Evolutionary conservation across 1,140 invertebrate genomes (phyloP).

Genomic region (Drosophila equinoxialis): DNA sequence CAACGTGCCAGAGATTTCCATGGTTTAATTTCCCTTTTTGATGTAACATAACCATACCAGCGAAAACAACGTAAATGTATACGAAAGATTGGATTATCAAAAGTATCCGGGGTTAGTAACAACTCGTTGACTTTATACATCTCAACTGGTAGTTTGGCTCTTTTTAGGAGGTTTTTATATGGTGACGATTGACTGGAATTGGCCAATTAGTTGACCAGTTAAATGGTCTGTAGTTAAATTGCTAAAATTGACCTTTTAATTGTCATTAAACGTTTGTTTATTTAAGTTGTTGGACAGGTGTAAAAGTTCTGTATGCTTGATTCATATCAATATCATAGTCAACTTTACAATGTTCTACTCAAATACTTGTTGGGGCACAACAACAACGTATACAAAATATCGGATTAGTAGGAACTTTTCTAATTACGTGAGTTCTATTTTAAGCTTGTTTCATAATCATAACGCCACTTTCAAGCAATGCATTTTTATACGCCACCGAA

Average conservation of each 20-base stretch:
- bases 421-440: too few relatives aligned
- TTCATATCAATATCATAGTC: too few relatives aligned
- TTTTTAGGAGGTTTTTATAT: conserved; percentile 45
- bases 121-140: conserved; percentile 62
- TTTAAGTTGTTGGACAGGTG: conserved; percentile 49
- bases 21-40: conserved; percentile 39
- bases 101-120: conserved; percentile 41
- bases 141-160: neutral
- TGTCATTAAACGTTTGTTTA: conserved; percentile 27
- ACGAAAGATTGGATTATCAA: conserved; percentile 46
- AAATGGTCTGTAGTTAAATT: neutral
- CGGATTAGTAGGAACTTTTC: too few relatives aligned
- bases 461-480: too few relatives aligned
- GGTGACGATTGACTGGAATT: conserved; percentile 4
- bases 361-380: too few relatives aligned
- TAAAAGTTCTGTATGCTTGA: conserved; percentile 43
- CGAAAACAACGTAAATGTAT: conserved; percentile 57
- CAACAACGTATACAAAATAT: too few relatives aligned
- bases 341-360: too few relatives aligned
- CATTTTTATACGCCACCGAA: too few relatives aligned
- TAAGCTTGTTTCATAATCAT: too few relatives aligned
- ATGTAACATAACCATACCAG: conserved; percentile 64
- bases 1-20: conserved; percentile 52
- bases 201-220: conserved; percentile 17
- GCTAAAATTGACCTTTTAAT: conserved; percentile 54